These are phyloP conservation scores for Acyrthosiphon pisum DNA, from an alignment of 1,140 invertebrate genomes.

Conservation along the genomic window DNA sequence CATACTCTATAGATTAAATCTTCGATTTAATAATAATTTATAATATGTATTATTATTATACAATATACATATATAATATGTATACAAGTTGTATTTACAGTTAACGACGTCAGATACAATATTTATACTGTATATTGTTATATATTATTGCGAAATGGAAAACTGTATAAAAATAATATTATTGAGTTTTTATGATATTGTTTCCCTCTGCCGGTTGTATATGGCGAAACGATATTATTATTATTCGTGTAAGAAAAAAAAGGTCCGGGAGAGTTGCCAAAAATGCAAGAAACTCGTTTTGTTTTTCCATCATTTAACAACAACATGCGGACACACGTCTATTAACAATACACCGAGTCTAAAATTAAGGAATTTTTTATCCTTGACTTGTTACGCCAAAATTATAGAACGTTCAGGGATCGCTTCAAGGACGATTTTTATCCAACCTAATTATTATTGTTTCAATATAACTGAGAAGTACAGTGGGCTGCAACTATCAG, in stretches of 20 bases:
- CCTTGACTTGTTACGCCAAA: neutral
- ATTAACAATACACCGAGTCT: neutral
- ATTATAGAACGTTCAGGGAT: neutral
- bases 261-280: neutral
- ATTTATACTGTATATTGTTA: slow-evolving; percentile 11
- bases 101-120: neutral
- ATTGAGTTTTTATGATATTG: neutral
- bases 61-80: neutral
- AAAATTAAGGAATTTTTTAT: neutral
- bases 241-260: neutral
- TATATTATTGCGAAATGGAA: neutral
- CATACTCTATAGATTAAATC: neutral
- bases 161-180: neutral
- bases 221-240: neutral
- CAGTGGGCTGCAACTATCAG: neutral
- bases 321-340: neutral
- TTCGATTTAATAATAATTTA: slow-evolving; percentile 7
- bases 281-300: neutral
- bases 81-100: neutral
- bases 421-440: neutral
- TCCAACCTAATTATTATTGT: neutral
- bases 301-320: neutral
- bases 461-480: neutral
- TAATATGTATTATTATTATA: neutral
- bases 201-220: neutral